Percentiles rank a stretch among this genome's conserved stretches.
These are phyloP conservation scores for Cerceris rybyensis DNA, from an alignment of 2,888 invertebrate genomes.

Conservation along the genomic window DNA sequence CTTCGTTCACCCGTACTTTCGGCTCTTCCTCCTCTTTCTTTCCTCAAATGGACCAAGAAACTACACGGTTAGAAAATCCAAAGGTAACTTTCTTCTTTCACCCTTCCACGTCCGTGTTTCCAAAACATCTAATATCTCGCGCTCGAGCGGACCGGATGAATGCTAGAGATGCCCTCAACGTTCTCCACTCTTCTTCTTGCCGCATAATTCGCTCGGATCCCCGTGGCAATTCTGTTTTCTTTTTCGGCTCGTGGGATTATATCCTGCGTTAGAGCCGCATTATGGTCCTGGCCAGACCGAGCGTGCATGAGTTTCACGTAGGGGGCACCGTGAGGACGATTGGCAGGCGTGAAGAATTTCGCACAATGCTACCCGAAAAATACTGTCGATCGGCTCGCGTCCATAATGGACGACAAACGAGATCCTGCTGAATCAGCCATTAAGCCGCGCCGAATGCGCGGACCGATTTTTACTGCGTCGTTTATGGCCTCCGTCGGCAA, in stretches of 20 bases:
- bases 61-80: constrained; percentile 28
- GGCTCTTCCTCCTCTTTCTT: constrained; percentile 22
- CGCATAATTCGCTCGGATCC: constrained; percentile 55
- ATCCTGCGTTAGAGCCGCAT: background rate
- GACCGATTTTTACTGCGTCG: constrained; percentile 44
- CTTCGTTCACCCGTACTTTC: constrained; percentile 57
- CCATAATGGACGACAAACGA: constrained; percentile 71
- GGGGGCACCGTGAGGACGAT: constrained; percentile 55
- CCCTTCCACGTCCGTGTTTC: constrained; percentile 67
- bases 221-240: constrained; percentile 47
- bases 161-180: constrained; percentile 34
- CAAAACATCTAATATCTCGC: constrained; percentile 75
- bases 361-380: constrained; percentile 73
- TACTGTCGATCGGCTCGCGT: constrained; percentile 72
- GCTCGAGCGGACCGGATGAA: constrained; percentile 72
- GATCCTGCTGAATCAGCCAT: constrained; percentile 76
- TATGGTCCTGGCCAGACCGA: constrained; percentile 1
- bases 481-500: constrained; percentile 35
- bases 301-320: constrained; percentile 1
- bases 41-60: constrained; percentile 10
- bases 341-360: constrained; percentile 77
- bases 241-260: constrained; percentile 41
- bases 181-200: constrained; percentile 24
- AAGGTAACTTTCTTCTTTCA: constrained; percentile 58
- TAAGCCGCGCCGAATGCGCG: constrained; percentile 47